Evolutionary conservation across 2,113 vertebrate species (phyloP).

Genomic region (Crotophaga sulcirostris): DNA sequence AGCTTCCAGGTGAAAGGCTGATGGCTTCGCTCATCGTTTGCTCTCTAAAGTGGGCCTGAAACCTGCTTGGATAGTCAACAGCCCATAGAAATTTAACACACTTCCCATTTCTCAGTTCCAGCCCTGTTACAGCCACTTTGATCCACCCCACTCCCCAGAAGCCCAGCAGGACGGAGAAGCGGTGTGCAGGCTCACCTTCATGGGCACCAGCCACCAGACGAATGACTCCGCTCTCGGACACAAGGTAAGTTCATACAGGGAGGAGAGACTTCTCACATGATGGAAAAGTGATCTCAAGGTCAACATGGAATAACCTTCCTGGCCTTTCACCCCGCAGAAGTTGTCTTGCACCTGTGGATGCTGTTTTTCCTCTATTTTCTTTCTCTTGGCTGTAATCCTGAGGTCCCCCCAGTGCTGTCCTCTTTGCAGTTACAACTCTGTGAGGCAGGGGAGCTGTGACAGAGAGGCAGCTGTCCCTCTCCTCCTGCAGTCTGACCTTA

Average conservation of each 20-base stretch:
- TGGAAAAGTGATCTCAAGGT: not conserved
- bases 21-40: fast-evolving
- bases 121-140: not conserved
- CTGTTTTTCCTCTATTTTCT: not conserved
- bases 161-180: not conserved
- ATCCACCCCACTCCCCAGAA: not conserved
- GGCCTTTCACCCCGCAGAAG: not conserved
- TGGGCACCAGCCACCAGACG: fast-evolving
- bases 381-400: not conserved
- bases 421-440: not conserved
- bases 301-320: too few relatives aligned
- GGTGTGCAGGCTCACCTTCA: fast-evolving
- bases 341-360: not conserved
- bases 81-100: not conserved
- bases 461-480: not conserved
- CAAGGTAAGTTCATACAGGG: not conserved
- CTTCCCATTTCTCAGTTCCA: not conserved
- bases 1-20: not conserved
- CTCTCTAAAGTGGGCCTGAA: not conserved
- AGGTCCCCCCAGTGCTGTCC: not conserved
- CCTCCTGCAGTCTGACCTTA: not conserved
- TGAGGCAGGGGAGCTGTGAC: not conserved
- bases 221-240: fast-evolving
- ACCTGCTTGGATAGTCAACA: not conserved
- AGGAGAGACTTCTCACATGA: not conserved